These are phyloP conservation scores for Platycercus adscitus DNA, from an alignment of 2,113 vertebrate genomes.

Conservation along the genomic window DNA sequence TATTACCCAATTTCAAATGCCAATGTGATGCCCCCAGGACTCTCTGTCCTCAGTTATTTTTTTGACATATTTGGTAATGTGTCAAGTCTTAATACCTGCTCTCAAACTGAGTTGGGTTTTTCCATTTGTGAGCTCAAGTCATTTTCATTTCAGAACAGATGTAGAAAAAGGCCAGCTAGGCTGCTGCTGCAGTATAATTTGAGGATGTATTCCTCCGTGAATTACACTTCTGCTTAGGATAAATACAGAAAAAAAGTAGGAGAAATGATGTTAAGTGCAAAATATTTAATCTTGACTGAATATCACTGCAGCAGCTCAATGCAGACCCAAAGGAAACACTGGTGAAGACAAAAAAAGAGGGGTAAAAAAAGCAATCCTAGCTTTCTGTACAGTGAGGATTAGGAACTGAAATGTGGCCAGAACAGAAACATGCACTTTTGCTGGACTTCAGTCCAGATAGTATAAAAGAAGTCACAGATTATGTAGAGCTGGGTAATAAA, in stretches of 20 bases:
- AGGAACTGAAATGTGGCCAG: not conserved
- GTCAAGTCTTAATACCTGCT: constrained; percentile 35
- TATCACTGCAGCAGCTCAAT: constrained; percentile 15
- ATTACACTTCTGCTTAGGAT: not conserved
- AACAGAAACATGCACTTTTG: not conserved
- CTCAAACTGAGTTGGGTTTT: constrained; percentile 2
- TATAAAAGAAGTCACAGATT: not conserved
- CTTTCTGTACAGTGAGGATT: not conserved
- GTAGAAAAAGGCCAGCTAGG: not conserved
- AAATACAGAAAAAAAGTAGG: not conserved
- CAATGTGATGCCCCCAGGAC: not conserved
- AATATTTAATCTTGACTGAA: constrained; percentile 55
- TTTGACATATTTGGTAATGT: constrained; percentile 15
- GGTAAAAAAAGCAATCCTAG: accelerated
- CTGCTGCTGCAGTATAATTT: not conserved
- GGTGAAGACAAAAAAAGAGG: not conserved
- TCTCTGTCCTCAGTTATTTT: not conserved
- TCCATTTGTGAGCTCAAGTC: not conserved
- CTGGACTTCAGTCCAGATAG: constrained; percentile 6
- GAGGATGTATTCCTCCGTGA: not conserved
- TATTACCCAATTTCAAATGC: constrained; percentile 53
- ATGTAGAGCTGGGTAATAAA: constrained; percentile 5
- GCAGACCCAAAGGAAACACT: constrained; percentile 28
- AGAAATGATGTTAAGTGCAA: constrained; percentile 37
- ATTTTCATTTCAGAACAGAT: constrained; percentile 15